phyloP scores from a whole-genome alignment of 2,888 invertebrate species.

The Hypena proboscidalis region DNA sequence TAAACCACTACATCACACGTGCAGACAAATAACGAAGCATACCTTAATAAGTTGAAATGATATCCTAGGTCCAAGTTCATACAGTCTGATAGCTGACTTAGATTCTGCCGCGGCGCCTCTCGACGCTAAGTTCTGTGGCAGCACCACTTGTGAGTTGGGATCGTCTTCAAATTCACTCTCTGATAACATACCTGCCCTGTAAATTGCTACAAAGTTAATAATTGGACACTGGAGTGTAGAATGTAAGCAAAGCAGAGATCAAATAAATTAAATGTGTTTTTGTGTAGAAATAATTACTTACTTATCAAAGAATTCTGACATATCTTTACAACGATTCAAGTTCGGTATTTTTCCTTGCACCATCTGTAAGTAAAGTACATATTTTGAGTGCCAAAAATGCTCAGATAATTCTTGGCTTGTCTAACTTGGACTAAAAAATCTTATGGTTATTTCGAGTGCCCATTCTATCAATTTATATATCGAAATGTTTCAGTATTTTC shows the following conservation, averaged over 20 bases:
- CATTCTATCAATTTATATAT: too few relatives aligned
- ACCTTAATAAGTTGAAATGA: constrained; percentile 87
- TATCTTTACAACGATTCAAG: constrained; percentile 92
- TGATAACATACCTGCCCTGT: constrained; percentile 88
- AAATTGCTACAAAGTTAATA: too few relatives aligned
- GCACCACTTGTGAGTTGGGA: constrained; percentile 90
- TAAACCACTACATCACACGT: not conserved
- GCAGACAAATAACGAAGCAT: not conserved
- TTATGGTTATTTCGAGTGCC: too few relatives aligned
- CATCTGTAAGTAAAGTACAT: constrained; percentile 86
- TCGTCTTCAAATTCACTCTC: constrained; percentile 98
- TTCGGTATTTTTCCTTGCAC: constrained; percentile 96
- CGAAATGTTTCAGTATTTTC: too few relatives aligned
- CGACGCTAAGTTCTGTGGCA: constrained; percentile 91
- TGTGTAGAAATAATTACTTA: too few relatives aligned
- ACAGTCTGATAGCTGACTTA: constrained; percentile 91
- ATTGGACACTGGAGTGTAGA: too few relatives aligned
- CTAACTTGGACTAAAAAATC: too few relatives aligned
- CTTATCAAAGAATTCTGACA: constrained; percentile 95
- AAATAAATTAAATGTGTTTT: too few relatives aligned
- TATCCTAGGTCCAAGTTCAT: constrained; percentile 96
- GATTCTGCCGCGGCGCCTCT: constrained; percentile 90
- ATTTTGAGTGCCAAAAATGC: too few relatives aligned
- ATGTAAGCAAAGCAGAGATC: too few relatives aligned
- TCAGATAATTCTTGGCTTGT: too few relatives aligned